These are phyloP conservation scores for Yponomeuta plumbellus DNA, from an alignment of 2,888 invertebrate species.

Conservation along the genomic window DNA sequence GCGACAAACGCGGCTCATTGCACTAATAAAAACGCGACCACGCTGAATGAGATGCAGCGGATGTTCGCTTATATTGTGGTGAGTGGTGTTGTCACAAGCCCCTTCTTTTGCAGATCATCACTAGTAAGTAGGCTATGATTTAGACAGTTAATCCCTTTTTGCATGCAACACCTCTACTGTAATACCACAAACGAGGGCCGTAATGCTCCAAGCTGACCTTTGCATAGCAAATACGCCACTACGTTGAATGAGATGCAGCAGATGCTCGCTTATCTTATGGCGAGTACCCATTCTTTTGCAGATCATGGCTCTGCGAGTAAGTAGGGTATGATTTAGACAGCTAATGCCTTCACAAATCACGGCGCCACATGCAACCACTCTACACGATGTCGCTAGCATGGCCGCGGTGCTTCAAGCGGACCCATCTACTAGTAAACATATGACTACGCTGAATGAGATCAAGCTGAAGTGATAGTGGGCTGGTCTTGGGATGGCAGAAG, in stretches of 20 bases:
- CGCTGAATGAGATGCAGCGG: conserved; percentile 90
- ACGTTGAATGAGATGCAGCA: conserved; percentile 92
- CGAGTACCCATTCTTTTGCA: conserved; percentile 37
- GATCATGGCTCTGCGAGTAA: too few species aligned
- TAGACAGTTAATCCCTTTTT: too few species aligned
- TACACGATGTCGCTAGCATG: conserved; percentile 87
- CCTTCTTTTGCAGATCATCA: too few species aligned
- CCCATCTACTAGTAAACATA: conserved; percentile 85
- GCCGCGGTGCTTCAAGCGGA: conserved; percentile 88
- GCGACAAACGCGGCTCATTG: conserved; percentile 92
- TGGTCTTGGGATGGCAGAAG: too few species aligned
- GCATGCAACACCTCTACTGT: too few species aligned
- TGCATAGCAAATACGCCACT: conserved; percentile 86
- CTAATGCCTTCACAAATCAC: too few species aligned
- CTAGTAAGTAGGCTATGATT: too few species aligned
- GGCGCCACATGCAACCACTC: conserved; percentile 88
- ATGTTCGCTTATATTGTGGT: conserved; percentile 96
- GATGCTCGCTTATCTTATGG: conserved; percentile 95
- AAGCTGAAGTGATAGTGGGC: conserved; percentile 84
- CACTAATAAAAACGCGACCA: conserved; percentile 87
- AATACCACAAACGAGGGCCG: too few species aligned
- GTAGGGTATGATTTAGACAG: too few species aligned
- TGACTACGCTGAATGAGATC: conserved; percentile 88
- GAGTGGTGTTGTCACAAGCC: conserved; percentile 29
- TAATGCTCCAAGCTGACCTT: conserved; percentile 85